These are phyloP conservation scores for Falco concolor DNA, from an alignment of 2,797 vertebrate species.

Conservation along the genomic window DNA sequence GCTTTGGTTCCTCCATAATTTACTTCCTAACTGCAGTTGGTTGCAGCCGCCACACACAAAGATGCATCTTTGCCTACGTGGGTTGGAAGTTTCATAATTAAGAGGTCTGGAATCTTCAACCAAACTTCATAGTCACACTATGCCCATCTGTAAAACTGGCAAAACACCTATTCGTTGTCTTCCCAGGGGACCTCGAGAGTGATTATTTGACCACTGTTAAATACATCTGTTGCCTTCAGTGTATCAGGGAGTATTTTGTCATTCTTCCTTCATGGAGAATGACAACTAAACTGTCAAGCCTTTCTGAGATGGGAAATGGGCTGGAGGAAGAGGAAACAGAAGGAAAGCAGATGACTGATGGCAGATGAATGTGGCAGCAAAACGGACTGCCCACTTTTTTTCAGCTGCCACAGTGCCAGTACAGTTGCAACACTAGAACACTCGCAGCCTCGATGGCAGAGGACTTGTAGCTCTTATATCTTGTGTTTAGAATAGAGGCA, in stretches of 20 bases:
- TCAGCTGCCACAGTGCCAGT: not conserved
- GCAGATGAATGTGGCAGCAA: not conserved
- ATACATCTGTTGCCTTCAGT: accelerated
- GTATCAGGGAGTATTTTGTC: not conserved
- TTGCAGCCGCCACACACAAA: not conserved
- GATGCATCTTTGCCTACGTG: not conserved
- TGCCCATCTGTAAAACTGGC: not conserved
- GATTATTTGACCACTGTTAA: not conserved
- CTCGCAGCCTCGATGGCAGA: not conserved
- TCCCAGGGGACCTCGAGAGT: accelerated
- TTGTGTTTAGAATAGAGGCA: not conserved
- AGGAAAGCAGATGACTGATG: not conserved
- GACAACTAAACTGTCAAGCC: not conserved
- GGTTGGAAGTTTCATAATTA: not conserved
- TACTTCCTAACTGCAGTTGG: not conserved
- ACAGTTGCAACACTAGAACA: not conserved
- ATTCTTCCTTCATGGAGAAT: not conserved
- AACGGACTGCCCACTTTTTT: not conserved
- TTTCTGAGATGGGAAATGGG: not conserved
- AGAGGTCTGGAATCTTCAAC: not conserved
- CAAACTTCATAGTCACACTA: not conserved
- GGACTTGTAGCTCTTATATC: not conserved
- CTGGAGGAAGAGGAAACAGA: not conserved
- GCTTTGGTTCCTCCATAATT: not conserved
- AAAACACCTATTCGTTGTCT: not conserved